Evolutionary conservation across 2,888 invertebrate genomes (phyloP).

Genomic region (Phytoseiulus persimilis): DNA sequence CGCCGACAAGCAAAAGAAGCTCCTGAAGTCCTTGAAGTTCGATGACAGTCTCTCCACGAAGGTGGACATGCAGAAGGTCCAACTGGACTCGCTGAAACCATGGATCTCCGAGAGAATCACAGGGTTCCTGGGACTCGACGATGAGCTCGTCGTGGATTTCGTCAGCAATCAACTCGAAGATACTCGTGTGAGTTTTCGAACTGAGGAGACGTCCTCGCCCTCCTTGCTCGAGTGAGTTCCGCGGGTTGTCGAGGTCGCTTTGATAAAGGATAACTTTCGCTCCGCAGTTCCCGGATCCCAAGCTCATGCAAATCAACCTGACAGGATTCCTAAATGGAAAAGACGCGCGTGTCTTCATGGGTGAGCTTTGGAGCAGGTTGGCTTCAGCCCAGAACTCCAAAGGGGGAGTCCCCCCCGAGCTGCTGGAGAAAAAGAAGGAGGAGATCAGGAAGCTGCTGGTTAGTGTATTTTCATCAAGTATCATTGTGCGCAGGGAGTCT

Average conservation of each 20-base stretch:
- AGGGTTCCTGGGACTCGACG: conserved; percentile 91
- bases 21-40: conserved; percentile 97
- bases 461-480: neutral
- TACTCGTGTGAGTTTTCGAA: conserved; percentile 61
- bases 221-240: no score
- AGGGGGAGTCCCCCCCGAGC: conserved; percentile 85
- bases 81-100: conserved; percentile 92
- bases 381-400: conserved; percentile 90
- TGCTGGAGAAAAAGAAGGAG: conserved; percentile 91
- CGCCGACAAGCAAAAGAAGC: conserved; percentile 97
- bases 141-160: conserved; percentile 97
- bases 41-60: conserved; percentile 84
- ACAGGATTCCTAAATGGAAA: conserved; percentile 97
- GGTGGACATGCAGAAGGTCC: conserved; percentile 75
- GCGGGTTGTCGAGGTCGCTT: conserved; percentile 10
- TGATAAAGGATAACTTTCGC: neutral
- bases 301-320: conserved; percentile 98
- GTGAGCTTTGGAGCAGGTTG: conserved; percentile 88
- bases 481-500: neutral
- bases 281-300: conserved; percentile 78
- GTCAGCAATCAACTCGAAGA: conserved; percentile 94
- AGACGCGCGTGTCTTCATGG: conserved; percentile 94
- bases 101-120: conserved; percentile 97
- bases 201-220: neutral
- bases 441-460: conserved; percentile 66